Percentiles rank a stretch among this genome's conserved stretches.
Conservation (phyloP, 1,140 invertebrate genomes). For the Psilanteris sp. region DNA sequence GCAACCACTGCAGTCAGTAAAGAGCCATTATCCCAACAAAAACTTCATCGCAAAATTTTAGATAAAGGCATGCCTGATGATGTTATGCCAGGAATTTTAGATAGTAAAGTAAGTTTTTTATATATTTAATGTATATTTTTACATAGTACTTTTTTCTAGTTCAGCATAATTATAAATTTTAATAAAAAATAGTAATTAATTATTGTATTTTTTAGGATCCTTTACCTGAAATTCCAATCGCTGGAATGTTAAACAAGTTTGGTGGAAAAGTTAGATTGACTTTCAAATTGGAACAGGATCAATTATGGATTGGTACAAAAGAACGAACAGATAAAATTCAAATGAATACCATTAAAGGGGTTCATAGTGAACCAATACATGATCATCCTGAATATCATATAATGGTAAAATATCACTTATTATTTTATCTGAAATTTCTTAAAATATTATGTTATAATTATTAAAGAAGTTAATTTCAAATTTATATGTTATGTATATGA, state of each 20-base stretch:
- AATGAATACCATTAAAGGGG: constrained; percentile 93
- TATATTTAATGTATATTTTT: not conserved
- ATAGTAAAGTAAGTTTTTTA: constrained; percentile 82
- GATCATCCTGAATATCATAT: constrained; percentile 96
- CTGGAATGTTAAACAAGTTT: constrained; percentile 94
- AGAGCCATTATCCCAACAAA: constrained; percentile 91
- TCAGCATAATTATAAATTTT: no score
- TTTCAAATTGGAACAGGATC: constrained; percentile 95
- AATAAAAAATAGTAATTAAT: no score
- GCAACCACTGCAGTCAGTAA: constrained; percentile 81
- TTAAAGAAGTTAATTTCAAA: no score
- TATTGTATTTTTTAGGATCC: constrained; percentile 82
- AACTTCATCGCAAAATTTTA: constrained; percentile 92
- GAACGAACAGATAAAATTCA: constrained; percentile 95
- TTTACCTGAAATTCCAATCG: constrained; percentile 89
- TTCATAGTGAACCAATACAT: constrained; percentile 91
- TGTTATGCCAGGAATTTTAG: constrained; percentile 92
- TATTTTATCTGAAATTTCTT: no score
- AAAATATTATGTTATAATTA: no score
- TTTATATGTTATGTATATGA: no score
- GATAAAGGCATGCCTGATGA: constrained; percentile 95
- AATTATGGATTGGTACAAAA: constrained; percentile 96
- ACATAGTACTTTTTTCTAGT: no score
- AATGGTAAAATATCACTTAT: constrained; percentile 90
- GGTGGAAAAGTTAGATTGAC: constrained; percentile 96